Evolutionary conservation across 1,140 invertebrate genomes (phyloP), one percentile per base, ranked within the genome.

Genomic region (Luehdorfia chinensis): DNA sequence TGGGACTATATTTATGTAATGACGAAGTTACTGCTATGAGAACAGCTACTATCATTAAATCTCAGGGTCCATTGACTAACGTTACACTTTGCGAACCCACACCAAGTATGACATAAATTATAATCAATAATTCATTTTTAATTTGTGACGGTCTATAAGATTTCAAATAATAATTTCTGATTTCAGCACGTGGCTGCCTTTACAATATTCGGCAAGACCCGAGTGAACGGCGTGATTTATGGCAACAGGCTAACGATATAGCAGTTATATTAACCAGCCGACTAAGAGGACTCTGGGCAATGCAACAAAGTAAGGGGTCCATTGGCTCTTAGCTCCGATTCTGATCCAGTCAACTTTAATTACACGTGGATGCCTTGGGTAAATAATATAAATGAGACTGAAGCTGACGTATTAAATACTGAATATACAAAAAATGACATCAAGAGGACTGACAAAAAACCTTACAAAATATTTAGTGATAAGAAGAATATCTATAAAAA

Each of bases 321-420:
- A 1, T 5, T 37, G 0, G 54, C 51, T 0, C 18, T 83, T 9
- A 53, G 69, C 16, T 34, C 14, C 1, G 50, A 62, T 23, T 39
- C 76, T 1, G 73, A 85, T 27, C 81, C 81, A 2, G 69, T 68
- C 0, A 68, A 70, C 41, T 77, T 67, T 25, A 56, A 59, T 41
- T 85, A 81, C 19, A 57, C 52, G 1, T 85, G 81, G 81, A 31
- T 62, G 15, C 73, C 81, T 1, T 85, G 77, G 76, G 37, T 79
- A 12, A 23, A 54, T 21, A 68, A 65, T 15, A 51, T 39, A 14
- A 55, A 54, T 11, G 49, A 48, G 5, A 15, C 27, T 11, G 11
- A 48, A 12, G 25, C 12, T 18, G 6, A 45, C 11, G 23, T 21
- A 43, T 34, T 13, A 27, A 25, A 15, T 21, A 28, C 6, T 21